A percentile compares a stretch with the other conserved stretches of the same genome.
phyloP scores from a whole-genome alignment of 2,797 vertebrate species.

The Trachops cirrhosus region DNA sequence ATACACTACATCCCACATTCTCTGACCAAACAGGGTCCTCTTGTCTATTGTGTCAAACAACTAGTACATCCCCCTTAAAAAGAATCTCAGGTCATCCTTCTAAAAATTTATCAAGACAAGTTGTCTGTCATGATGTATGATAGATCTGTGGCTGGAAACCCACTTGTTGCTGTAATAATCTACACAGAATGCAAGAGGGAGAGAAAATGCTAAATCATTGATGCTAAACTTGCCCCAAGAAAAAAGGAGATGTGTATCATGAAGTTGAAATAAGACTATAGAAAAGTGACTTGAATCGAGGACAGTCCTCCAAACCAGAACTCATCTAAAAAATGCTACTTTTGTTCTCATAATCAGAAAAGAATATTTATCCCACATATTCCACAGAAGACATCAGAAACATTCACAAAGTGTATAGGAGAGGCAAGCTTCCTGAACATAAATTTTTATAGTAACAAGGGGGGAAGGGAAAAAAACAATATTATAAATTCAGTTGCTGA shows the following conservation, averaged over 20 bases:
- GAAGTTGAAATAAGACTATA: slow-evolving; percentile 28
- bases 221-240: not conserved
- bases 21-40: not conserved
- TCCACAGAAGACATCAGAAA: not conserved
- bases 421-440: not conserved
- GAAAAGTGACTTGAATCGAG: not conserved
- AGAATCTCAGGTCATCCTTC: not conserved
- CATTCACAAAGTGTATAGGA: not conserved
- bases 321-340: not conserved
- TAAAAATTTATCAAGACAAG: not conserved
- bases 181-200: not conserved
- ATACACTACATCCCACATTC: not conserved
- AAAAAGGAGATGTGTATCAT: not conserved
- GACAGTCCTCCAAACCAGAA: not conserved
- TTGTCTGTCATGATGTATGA: not conserved
- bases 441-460: not conserved
- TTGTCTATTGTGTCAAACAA: not conserved
- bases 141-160: not conserved
- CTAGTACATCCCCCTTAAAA: not conserved
- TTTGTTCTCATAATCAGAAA: slow-evolving; percentile 28
- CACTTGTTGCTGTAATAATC: not conserved
- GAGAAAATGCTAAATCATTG: not conserved
- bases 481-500: not conserved
- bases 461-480: not conserved
- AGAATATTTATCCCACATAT: not conserved